Conservation (phyloP, 2,888 invertebrate species). For the Exephanes ischioxanthus region DNA sequence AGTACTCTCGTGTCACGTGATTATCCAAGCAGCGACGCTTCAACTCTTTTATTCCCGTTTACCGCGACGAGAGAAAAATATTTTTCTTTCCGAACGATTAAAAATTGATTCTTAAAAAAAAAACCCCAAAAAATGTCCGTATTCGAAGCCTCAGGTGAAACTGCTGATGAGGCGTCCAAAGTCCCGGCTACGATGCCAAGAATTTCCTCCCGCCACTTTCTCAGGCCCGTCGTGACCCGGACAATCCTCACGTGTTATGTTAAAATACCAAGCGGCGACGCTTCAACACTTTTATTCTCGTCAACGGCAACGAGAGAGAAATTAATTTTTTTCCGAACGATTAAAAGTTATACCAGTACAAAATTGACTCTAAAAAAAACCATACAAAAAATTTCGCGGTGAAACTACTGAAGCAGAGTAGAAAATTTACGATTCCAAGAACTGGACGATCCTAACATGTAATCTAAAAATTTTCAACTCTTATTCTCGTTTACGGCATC, state of each 20-base stretch:
- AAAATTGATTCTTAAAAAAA: too few relatives aligned
- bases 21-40: neutral
- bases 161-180: neutral
- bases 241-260: neutral
- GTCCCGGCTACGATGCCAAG: neutral
- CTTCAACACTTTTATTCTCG: neutral
- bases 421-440: too few relatives aligned
- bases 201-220: constrained; percentile 12
- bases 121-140: too few relatives aligned
- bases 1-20: neutral
- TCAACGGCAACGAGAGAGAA: too few relatives aligned
- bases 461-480: neutral
- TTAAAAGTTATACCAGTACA: too few relatives aligned
- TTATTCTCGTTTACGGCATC: too few relatives aligned
- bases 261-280: neutral
- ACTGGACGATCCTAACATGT: neutral
- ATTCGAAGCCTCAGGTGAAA: neutral
- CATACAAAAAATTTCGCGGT: neutral
- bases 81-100: too few relatives aligned
- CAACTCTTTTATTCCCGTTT: neutral
- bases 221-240: neutral
- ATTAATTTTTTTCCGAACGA: too few relatives aligned
- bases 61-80: too few relatives aligned
- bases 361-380: too few relatives aligned
- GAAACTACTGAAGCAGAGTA: neutral